Conservation (phyloP, 2,888 invertebrate genomes). For the Xanthia icteritia region DNA sequence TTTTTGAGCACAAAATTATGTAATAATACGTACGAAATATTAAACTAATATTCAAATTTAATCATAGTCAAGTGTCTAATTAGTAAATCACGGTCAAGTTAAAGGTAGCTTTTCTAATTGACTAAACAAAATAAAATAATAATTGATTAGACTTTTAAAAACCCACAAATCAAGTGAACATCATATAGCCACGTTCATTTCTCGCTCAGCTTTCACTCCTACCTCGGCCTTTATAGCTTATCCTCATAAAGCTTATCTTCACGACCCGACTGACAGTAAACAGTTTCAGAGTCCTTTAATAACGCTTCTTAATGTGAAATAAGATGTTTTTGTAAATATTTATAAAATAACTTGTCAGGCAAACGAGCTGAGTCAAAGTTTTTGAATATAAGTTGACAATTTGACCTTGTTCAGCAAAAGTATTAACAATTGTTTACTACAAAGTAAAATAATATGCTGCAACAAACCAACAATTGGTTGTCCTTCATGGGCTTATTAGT, state of each 20-base stretch:
- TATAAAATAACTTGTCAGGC: constrained; percentile 28
- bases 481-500: too few relatives aligned
- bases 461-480: too few relatives aligned
- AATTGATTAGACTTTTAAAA: neutral
- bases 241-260: constrained; percentile 63
- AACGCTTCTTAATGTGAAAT: constrained; percentile 47
- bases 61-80: neutral
- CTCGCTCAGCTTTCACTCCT: constrained; percentile 32
- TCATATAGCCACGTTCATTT: neutral
- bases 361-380: constrained; percentile 17
- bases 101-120: neutral
- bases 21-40: too few relatives aligned
- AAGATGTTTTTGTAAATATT: constrained; percentile 51
- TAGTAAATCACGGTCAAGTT: neutral
- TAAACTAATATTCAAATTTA: neutral
- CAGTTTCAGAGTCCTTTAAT: constrained; percentile 43
- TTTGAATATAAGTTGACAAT: constrained; percentile 21
- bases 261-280: constrained; percentile 51
- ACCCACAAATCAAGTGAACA: neutral
- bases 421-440: too few relatives aligned
- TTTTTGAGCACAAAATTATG: neutral
- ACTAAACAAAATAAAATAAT: neutral
- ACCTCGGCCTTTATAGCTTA: constrained; percentile 27
- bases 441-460: too few relatives aligned
- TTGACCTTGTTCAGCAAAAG: neutral